A percentile compares a stretch with the other conserved stretches of the same genome.
Evolutionary conservation across 1,140 invertebrate species (phyloP).

Genomic region (Saxidomus purpurata): DNA sequence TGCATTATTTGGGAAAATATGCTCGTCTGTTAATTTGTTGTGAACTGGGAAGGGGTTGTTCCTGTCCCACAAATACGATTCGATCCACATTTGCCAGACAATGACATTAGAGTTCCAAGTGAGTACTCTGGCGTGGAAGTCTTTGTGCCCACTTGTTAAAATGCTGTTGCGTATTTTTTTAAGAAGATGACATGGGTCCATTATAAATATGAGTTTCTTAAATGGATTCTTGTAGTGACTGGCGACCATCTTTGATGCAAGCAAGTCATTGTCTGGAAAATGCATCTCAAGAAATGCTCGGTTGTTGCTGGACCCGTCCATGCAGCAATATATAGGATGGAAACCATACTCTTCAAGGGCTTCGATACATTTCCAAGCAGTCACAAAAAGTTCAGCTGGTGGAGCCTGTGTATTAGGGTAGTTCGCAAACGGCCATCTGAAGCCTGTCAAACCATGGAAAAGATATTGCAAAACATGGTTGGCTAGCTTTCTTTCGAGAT

Average conservation of each 20-base stretch:
- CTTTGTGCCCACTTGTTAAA: background rate
- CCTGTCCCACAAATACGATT: background rate
- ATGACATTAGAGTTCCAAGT: background rate
- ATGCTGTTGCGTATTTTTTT: slow-evolving; percentile 6
- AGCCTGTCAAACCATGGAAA: background rate
- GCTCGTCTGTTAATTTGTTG: no score
- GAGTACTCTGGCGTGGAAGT: background rate
- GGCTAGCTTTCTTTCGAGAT: no score
- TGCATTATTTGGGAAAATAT: no score
- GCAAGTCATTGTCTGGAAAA: background rate
- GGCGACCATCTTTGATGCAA: background rate
- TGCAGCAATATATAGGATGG: slow-evolving; percentile 57
- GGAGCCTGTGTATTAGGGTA: no score
- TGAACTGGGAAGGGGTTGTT: no score
- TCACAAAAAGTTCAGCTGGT: slow-evolving; percentile 14
- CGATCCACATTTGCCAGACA: background rate
- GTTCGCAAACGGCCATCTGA: slow-evolving; percentile 18
- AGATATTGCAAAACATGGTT: slow-evolving; percentile 15
- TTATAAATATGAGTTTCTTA: slow-evolving; percentile 30
- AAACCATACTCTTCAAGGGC: slow-evolving; percentile 44
- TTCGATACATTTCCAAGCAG: slow-evolving; percentile 51
- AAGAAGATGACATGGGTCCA: slow-evolving; percentile 45
- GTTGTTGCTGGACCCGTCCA: slow-evolving; percentile 54
- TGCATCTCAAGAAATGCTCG: slow-evolving; percentile 54
- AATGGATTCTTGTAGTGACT: background rate